Evolutionary conservation across 2,113 vertebrate genomes (phyloP).

Genomic region (Chunga burmeisteri): DNA sequence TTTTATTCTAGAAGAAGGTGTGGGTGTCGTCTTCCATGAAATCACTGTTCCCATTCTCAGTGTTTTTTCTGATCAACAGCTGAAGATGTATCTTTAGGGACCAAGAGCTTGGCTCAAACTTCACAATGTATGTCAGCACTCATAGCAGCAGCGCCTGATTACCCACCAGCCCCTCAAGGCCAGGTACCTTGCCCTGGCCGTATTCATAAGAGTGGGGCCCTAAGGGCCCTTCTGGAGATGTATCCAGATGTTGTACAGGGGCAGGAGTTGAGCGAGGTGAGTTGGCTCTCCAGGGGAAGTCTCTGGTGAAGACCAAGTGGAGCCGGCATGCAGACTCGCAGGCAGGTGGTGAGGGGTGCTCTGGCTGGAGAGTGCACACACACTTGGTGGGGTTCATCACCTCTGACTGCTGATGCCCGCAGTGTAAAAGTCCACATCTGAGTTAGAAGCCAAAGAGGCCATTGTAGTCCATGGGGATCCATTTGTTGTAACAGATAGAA

Average conservation of each 20-base stretch:
- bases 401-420: background rate
- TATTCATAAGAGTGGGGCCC: background rate
- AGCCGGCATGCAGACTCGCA: rapidly evolving
- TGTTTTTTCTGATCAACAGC: background rate
- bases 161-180: too few species aligned
- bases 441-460: background rate
- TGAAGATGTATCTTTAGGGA: background rate
- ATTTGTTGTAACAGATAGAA: background rate
- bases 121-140: too few species aligned
- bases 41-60: background rate
- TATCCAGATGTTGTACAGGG: background rate
- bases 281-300: background rate
- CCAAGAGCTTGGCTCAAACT: background rate
- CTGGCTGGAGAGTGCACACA: background rate
- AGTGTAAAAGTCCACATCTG: background rate
- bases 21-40: background rate
- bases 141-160: background rate
- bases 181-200: background rate
- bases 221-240: background rate
- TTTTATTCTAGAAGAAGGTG: background rate
- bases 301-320: too few species aligned
- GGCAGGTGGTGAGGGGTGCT: background rate
- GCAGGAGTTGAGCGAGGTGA: background rate
- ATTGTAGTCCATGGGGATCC: background rate
- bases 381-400: background rate